These are phyloP conservation scores for Oreocharis arfaki DNA, from an alignment of 2,113 vertebrate genomes.

Conservation along the genomic window DNA sequence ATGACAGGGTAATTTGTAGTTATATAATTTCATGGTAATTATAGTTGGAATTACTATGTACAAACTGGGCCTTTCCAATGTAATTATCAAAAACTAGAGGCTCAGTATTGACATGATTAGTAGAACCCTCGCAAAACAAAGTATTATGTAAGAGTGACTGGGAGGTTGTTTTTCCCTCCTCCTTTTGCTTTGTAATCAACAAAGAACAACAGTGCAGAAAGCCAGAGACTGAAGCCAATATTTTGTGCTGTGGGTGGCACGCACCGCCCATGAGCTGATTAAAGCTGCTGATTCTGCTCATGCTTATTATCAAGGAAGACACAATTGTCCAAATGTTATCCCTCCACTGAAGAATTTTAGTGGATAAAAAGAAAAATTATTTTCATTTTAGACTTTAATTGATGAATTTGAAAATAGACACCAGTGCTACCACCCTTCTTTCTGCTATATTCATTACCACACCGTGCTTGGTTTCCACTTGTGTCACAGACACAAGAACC, in stretches of 20 bases:
- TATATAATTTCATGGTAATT: constrained; percentile 72
- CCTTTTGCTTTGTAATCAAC: not conserved
- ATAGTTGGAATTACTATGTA: constrained; percentile 48
- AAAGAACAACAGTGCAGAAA: constrained; percentile 19
- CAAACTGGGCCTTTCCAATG: constrained; percentile 49
- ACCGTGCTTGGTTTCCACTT: not conserved
- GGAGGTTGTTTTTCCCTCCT: not conserved
- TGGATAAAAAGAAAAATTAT: not conserved
- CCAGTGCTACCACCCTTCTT: not conserved
- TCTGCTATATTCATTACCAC: not conserved
- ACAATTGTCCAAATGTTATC: not conserved
- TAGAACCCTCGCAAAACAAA: constrained; percentile 28
- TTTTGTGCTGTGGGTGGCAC: not conserved
- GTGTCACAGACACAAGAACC: not conserved
- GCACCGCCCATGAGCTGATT: not conserved
- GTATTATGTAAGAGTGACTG: constrained; percentile 26
- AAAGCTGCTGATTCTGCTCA: not conserved
- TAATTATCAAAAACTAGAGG: constrained; percentile 58
- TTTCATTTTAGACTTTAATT: not conserved
- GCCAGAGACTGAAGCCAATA: not conserved
- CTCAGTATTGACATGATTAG: constrained; percentile 16
- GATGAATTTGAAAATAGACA: not conserved
- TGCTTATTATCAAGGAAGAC: not conserved
- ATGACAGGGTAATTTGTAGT: constrained; percentile 66
- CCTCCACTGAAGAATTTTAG: not conserved